Evolutionary conservation across 2,888 invertebrate genomes (phyloP), one percentile per base, ranked within the genome.

Genomic region (Digitonthophagus gazella): DNA sequence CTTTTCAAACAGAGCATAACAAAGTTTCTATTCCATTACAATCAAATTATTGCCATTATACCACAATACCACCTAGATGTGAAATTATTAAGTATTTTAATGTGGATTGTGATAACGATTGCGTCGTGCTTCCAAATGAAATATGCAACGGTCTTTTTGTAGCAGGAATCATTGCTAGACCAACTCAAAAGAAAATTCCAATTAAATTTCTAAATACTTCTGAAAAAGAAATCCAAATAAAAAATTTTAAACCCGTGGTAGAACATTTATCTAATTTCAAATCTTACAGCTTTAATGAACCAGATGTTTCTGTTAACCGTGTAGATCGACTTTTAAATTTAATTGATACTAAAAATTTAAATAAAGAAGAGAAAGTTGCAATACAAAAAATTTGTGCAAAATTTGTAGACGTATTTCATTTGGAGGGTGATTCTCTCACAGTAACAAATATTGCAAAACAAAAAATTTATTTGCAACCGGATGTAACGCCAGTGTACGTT

Each of bases 391-490:
- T 44, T 8, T 44, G 28, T 44, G 28, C 28, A 11, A 44, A 44
- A 44, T 44, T 44, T 44, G 28, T 44, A 44, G 28, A 44, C 11
- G 28, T 44, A 11, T 44, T 44, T 44, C 28, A 44, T 44, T 3
- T 44, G 11, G 28, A 44, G 11, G 28, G 28, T 2, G 28, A 44
- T 5, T 2, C 28, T 44, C 28, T 44, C 1, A 44, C 28, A 1
- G 28, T 44, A 44, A 44, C 28, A 8, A 44, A 44, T 44, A 44
- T 5, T 44, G 6, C 28, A 44, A 44, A 44, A 44, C 28, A 66
- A 66, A 66, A n/a, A 19, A 66, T 66, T 3, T 18, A 56, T 57
- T 58, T 66, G 20, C 14, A 66, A 57, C 8, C 57, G 15, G 58
- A 66, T 14, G 57, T 58, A 15, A 11, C 15, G n/a, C 66, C 66